Percentiles rank a stretch among this genome's conserved stretches.
phyloP scores from a whole-genome alignment of 1,140 invertebrate species.

The Whitmania pigra region DNA sequence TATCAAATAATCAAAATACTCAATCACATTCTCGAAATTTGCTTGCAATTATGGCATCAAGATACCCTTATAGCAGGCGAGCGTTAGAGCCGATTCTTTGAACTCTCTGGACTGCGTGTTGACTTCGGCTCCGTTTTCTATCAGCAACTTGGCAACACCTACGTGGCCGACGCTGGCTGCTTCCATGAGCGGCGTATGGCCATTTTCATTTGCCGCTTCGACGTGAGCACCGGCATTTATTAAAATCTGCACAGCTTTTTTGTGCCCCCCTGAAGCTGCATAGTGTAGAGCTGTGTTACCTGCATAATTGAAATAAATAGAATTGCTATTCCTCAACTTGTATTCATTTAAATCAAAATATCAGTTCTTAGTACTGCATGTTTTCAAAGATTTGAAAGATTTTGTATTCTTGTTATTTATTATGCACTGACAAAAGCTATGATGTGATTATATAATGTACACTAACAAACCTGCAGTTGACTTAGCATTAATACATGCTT shows the following conservation, averaged over 20 bases:
- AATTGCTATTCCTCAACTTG: not conserved
- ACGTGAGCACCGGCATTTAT: constrained; percentile 39
- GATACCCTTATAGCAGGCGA: constrained; percentile 47
- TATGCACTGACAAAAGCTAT: not conserved
- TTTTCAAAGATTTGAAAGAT: not conserved
- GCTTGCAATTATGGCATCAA: not conserved
- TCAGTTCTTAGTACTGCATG: not conserved
- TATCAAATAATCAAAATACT: constrained; percentile 35
- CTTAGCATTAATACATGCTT: constrained; percentile 89
- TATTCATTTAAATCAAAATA: not conserved
- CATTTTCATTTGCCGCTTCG: constrained; percentile 95
- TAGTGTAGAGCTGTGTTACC: constrained; percentile 19
- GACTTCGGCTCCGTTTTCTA: constrained; percentile 66
- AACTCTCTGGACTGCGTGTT: constrained; percentile 73
- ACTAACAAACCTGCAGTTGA: not conserved
- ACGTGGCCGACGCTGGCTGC: constrained; percentile 96
- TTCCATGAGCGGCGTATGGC: constrained; percentile 96
- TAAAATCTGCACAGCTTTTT: constrained; percentile 2
- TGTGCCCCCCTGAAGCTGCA: constrained; percentile 3
- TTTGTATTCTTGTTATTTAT: not conserved
- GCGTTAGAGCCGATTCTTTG: constrained; percentile 19
- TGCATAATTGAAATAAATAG: not conserved
- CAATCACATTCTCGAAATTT: too few species aligned
- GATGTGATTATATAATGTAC: not conserved
- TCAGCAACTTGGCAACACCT: constrained; percentile 43